Evolutionary conservation across 2,113 vertebrate genomes (phyloP).

Genomic region (Thermophis baileyi): DNA sequence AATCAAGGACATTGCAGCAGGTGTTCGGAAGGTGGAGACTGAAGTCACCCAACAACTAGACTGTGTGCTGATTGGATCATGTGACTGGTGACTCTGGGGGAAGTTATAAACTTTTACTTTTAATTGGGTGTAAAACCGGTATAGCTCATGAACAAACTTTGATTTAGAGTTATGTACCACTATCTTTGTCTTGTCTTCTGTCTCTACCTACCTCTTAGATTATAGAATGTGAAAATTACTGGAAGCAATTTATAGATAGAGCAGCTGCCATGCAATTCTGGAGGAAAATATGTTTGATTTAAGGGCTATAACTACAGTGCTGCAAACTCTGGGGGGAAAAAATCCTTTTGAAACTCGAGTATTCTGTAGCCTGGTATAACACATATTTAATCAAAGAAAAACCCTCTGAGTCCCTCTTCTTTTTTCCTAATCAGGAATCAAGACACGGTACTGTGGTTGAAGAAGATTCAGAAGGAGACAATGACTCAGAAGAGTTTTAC

Average conservation of each 20-base stretch:
- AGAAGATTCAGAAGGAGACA: constrained; percentile 89
- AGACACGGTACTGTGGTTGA: constrained; percentile 80
- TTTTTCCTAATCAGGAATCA: constrained; percentile 70
- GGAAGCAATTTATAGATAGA: not conserved
- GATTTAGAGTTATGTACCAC: not conserved
- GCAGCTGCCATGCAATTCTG: not conserved
- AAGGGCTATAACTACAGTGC: not conserved
- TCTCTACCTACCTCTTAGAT: not conserved
- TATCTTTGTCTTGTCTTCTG: not conserved
- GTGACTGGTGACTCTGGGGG: too few relatives aligned
- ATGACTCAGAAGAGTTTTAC: constrained; percentile 90
- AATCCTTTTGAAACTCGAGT: not conserved
- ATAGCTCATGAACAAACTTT: not conserved
- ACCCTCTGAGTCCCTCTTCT: not conserved
- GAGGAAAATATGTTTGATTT: not conserved
- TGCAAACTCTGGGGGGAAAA: not conserved
- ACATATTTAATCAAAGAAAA: not conserved
- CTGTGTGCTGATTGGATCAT: too few relatives aligned
- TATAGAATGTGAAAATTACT: not conserved
- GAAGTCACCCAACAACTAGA: too few relatives aligned
- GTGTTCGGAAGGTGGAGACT: too few relatives aligned
- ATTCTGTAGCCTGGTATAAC: not conserved
- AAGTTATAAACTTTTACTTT: too few relatives aligned
- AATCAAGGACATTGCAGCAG: too few relatives aligned
- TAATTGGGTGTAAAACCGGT: too few relatives aligned